Conservation (phyloP, 2,797 vertebrate genomes). For the Pseudomugil tenellus region DNA sequence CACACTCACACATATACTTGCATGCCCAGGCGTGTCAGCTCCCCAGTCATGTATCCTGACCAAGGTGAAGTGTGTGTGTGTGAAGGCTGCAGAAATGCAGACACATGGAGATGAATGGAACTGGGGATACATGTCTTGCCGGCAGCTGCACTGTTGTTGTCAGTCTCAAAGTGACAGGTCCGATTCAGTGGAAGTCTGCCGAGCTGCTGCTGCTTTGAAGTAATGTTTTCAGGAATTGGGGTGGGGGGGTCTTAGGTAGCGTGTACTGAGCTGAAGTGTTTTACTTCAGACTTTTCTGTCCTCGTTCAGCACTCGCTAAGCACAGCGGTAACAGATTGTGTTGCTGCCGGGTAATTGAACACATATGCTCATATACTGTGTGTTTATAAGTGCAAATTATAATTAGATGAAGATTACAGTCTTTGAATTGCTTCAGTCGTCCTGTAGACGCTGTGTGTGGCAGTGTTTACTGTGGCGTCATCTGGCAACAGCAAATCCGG, state of each 20-base stretch:
- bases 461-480: constrained; percentile 40
- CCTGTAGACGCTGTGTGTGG: constrained; percentile 59
- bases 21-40: constrained; percentile 56
- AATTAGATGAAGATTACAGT: constrained; percentile 62
- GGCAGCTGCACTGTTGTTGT: constrained; percentile 63
- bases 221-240: constrained; percentile 55
- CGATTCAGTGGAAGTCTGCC: constrained; percentile 52
- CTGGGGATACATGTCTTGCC: constrained; percentile 43
- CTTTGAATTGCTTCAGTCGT: constrained; percentile 33
- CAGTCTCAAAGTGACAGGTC: constrained; percentile 60
- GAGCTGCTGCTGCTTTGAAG: constrained; percentile 57
- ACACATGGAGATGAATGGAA: constrained; percentile 68
- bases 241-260: background rate
- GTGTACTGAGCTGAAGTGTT: background rate
- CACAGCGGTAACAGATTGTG: background rate
- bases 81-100: constrained; percentile 47
- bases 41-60: constrained; percentile 61
- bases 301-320: constrained; percentile 16
- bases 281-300: constrained; percentile 28
- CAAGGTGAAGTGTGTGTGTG: constrained; percentile 63
- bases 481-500: constrained; percentile 53
- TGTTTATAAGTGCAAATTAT: constrained; percentile 49
- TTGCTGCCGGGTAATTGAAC: constrained; percentile 30
- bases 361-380: background rate
- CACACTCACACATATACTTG: constrained; percentile 22